phyloP scores from a whole-genome alignment of 2,113 vertebrate genomes.

The Cervus canadensis region DNA sequence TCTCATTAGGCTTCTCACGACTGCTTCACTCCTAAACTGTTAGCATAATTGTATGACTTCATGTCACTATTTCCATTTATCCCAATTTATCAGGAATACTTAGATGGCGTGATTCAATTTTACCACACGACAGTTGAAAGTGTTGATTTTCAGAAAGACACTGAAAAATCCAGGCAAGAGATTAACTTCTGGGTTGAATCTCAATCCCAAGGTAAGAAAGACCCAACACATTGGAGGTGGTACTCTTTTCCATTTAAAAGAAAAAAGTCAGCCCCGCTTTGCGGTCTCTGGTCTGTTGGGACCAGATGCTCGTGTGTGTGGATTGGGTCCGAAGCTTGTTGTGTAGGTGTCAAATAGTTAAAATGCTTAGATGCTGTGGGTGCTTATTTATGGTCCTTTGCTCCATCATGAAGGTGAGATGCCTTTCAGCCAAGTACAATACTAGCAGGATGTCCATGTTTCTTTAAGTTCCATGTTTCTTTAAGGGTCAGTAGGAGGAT shows the following conservation, averaged over 20 bases:
- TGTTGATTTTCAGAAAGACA: conserved; percentile 76
- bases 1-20: background rate
- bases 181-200: conserved; percentile 84
- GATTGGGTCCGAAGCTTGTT: background rate
- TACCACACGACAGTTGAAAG: conserved; percentile 77
- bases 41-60: background rate
- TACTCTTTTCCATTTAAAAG: background rate
- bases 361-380: background rate
- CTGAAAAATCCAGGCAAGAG: conserved; percentile 75
- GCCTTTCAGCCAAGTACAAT: background rate
- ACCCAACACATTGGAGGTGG: background rate
- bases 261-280: background rate
- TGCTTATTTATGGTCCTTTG: background rate
- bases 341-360: too few species aligned
- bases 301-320: background rate
- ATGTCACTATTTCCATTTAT: background rate
- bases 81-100: conserved; percentile 75
- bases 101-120: conserved; percentile 62
- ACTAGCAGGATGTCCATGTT: background rate
- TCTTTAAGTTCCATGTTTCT: background rate
- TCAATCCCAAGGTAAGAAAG: conserved; percentile 80
- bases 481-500: background rate
- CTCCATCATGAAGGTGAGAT: background rate
- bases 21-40: background rate
- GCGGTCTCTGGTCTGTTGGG: background rate